These are phyloP conservation scores for Melipona quadrifasciata DNA, from an alignment of 1,140 invertebrate genomes.

Conservation along the genomic window DNA sequence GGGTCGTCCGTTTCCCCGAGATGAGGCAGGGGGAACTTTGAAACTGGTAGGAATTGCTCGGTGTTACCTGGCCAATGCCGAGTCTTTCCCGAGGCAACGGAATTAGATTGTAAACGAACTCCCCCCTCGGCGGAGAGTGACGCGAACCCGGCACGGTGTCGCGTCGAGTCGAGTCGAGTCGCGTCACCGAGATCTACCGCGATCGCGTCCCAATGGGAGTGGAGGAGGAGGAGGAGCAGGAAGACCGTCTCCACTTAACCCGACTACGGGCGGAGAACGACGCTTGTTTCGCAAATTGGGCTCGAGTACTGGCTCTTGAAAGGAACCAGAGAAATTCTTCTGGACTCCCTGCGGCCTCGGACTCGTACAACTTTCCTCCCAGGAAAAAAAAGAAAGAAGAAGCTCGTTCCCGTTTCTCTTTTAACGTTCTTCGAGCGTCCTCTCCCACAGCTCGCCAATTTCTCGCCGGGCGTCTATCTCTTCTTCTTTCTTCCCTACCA, in stretches of 20 bases:
- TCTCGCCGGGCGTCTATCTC: not conserved
- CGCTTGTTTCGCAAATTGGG: conserved; percentile 24
- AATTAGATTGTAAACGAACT: conserved; percentile 17
- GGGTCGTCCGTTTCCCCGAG: no score
- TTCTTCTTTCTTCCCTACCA: not conserved
- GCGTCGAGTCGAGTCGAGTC: no score
- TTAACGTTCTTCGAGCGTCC: not conserved
- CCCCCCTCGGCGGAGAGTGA: no score
- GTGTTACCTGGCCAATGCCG: not conserved
- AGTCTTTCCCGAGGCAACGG: not conserved
- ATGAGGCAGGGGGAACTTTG: not conserved
- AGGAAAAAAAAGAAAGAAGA: not conserved
- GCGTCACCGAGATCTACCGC: conserved; percentile 1
- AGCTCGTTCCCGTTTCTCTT: not conserved
- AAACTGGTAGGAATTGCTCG: not conserved
- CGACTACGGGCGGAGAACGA: not conserved
- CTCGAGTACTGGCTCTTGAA: not conserved
- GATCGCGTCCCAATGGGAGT: not conserved
- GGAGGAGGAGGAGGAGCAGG: no score
- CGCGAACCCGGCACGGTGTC: not conserved
- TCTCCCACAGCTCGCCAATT: not conserved
- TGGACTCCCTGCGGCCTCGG: not conserved
- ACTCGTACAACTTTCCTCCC: not conserved
- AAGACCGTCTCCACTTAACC: not conserved
- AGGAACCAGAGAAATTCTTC: not conserved